Base-by-base conservation (phyloP, 2,797 vertebrate species). In the Syngnathus acus region DNA sequence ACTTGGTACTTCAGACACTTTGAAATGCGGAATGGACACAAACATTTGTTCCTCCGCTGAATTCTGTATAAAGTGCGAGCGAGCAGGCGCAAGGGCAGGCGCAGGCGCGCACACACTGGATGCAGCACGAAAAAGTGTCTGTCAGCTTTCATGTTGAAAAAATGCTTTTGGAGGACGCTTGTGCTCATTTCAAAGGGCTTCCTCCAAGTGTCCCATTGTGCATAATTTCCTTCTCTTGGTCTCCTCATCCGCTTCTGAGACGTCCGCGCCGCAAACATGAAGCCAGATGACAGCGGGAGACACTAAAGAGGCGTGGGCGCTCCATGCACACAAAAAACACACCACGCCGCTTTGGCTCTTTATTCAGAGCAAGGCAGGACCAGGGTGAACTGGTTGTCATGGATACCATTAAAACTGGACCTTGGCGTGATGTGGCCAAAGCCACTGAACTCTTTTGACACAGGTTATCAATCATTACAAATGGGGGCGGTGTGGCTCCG, bases 111-210 rank as follows among this genome's bases (percentile, higher is more conserved):
- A 43, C 42, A 43, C 42, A 43, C 42, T 43, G 11, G 42, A 3
- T 51, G 19, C 7, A 54, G 21, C 51, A 26, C 26, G 51, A 54
- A 23, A 54, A 54, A 23, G 1, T 21, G 21, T 11, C 51, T 26
- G 53, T 54, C 54, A 16, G 54, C 54, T 57, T 57, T 57, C 54
- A 57, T 57, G 32, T 57, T 7, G 10, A 32, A 14, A 23, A 54
- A 53, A 54, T 5, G 9, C 19, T 64, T 62, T 48, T 45, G 8
- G 62, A 47, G 43, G 68, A 75, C 67, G 68, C 61, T 79, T 42
- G 39, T 75, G 72, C 76, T 84, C 69, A 84, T 86, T 86, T 84
- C 78, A 84, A 81, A 87, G 83, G 86, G 77, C 72, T 76, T 82
- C 78, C 70, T 77, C 75, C 69, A 59, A 75, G 73, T 78, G 76